These are phyloP conservation scores for Mylabris phalerata DNA, from an alignment of 1,140 invertebrate genomes.

Conservation along the genomic window DNA sequence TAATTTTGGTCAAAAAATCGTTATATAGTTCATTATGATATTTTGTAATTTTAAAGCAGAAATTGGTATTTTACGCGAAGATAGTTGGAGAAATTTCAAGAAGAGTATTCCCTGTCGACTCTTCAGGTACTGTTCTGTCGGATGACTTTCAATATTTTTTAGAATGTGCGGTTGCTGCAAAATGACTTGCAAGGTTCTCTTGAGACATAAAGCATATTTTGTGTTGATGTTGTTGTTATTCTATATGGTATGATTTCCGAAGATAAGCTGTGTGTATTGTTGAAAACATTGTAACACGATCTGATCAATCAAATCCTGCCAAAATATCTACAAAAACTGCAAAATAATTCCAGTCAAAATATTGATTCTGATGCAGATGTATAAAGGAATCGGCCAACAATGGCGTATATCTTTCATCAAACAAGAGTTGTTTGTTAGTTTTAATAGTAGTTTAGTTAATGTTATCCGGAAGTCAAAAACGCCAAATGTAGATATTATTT, in stretches of 20 bases:
- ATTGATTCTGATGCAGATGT: conserved; percentile 2
- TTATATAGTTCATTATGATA: neutral
- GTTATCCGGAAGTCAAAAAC: conserved; percentile 8
- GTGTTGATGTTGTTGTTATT: neutral
- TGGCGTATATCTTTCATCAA: neutral
- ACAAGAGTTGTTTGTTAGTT: conserved; percentile 1
- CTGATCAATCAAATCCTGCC: conserved; percentile 4
- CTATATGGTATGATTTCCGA: conserved; percentile 3
- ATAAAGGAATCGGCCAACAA: neutral
- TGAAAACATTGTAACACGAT: conserved; percentile 4
- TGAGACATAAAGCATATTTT: conserved; percentile 14
- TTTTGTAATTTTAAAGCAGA: neutral
- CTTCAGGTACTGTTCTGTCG: no score
- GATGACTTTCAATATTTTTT: no score
- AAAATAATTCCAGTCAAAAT: conserved; percentile 9
- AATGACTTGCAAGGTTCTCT: conserved; percentile 19
- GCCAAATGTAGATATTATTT: conserved; percentile 17
- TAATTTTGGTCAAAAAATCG: neutral
- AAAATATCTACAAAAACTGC: conserved; percentile 2
- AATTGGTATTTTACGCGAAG: no score
- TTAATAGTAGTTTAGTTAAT: neutral
- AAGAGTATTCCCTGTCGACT: no score
- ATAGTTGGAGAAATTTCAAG: no score
- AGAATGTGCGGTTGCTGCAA: conserved; percentile 11
- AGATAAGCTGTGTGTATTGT: neutral